Conservation (phyloP, 1,140 invertebrate genomes). For the Nasonia vitripennis region DNA sequence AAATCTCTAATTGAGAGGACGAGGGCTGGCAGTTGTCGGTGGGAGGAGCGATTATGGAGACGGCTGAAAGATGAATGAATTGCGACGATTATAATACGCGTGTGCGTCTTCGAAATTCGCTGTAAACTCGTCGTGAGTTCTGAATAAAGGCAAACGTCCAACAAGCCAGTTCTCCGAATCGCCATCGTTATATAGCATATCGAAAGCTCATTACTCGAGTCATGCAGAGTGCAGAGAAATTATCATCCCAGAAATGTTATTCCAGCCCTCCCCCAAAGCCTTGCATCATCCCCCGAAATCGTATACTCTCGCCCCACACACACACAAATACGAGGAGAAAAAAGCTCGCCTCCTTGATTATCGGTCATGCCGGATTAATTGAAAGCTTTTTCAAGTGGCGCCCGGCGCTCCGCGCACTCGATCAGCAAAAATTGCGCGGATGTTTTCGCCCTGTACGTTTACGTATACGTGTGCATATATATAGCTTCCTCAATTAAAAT, state of each 20-base stretch:
- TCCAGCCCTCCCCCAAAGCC: neutral
- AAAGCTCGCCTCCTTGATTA: slow-evolving; percentile 1
- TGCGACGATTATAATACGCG: too few relatives aligned
- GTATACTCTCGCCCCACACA: too few relatives aligned
- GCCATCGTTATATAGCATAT: neutral
- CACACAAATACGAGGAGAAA: neutral
- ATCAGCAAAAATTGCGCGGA: neutral
- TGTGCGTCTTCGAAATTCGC: too few relatives aligned
- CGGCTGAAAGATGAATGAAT: neutral
- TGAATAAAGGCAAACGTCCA: too few relatives aligned
- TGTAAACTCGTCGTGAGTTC: too few relatives aligned
- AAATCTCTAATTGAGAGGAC: neutral
- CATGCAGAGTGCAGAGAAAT: neutral
- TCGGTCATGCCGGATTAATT: slow-evolving; percentile 12
- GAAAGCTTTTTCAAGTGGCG: neutral
- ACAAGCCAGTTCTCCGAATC: neutral
- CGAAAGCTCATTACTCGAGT: neutral
- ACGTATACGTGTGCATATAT: neutral
- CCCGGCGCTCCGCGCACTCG: neutral
- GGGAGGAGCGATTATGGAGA: neutral
- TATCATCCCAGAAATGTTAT: neutral
- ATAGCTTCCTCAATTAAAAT: neutral
- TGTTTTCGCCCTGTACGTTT: neutral
- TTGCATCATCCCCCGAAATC: neutral
- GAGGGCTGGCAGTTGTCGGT: neutral